Evolutionary conservation across 1,140 invertebrate genomes (phyloP).

Genomic region (Coenobita brevimanus): DNA sequence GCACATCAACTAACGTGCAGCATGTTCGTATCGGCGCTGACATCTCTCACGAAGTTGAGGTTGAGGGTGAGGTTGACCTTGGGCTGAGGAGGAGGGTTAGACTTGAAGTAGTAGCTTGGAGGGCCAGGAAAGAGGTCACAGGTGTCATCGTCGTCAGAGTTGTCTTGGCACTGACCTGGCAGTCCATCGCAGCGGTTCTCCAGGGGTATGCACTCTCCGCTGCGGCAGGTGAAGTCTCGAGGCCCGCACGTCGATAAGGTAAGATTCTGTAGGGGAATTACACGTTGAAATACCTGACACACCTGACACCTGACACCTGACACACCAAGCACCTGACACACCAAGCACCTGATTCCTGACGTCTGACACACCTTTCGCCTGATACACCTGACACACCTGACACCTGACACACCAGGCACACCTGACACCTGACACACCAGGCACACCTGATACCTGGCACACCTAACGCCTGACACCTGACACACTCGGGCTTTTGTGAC

Average conservation of each 20-base stretch:
- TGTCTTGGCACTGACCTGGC: background rate
- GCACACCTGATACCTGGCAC: too few relatives aligned
- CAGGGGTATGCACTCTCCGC: conserved; percentile 8
- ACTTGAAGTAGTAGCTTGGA: background rate
- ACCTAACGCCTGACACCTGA: too few relatives aligned
- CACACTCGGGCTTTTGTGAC: too few relatives aligned
- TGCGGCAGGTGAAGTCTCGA: background rate
- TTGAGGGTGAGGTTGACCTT: conserved; percentile 6
- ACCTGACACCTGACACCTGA: too few relatives aligned
- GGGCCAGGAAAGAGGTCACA: background rate
- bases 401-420: too few relatives aligned
- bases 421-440: too few relatives aligned
- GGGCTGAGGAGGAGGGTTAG: background rate
- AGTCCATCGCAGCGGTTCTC: conserved; percentile 1
- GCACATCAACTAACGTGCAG: background rate
- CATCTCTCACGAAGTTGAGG: background rate
- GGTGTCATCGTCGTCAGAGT: conserved; percentile 21
- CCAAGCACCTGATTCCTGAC: too few relatives aligned
- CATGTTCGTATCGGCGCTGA: conserved; percentile 4
- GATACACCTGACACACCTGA: too few relatives aligned
- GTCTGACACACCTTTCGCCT: too few relatives aligned
- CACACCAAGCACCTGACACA: too few relatives aligned
- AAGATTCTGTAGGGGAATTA: too few relatives aligned
- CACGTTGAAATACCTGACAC: too few relatives aligned
- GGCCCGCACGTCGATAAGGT: background rate